Conservation (phyloP, 2,797 vertebrate species). For the Gadopsis bispinosus region DNA sequence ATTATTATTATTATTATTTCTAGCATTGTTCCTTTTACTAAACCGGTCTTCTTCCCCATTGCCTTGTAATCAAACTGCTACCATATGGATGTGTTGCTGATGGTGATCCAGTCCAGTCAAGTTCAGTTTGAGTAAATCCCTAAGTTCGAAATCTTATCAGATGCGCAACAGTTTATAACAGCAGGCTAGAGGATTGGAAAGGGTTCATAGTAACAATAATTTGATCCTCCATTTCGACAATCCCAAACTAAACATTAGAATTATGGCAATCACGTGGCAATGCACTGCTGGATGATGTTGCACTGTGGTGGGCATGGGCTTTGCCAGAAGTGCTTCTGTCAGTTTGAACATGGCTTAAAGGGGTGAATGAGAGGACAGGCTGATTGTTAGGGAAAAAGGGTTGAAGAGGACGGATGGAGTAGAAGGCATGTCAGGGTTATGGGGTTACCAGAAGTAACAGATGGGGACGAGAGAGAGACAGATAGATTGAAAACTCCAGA, state of each 20-base stretch:
- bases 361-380: constrained; percentile 40
- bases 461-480: constrained; percentile 47
- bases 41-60: not conserved
- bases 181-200: no score
- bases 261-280: not conserved
- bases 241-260: not conserved
- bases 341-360: constrained; percentile 12
- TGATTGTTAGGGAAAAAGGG: constrained; percentile 26
- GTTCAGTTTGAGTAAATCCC: not conserved
- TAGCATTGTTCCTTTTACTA: not conserved
- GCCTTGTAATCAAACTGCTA: not conserved
- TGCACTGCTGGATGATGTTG: not conserved
- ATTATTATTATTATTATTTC: not conserved
- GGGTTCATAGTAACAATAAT: not conserved
- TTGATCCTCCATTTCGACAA: not conserved
- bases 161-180: not conserved
- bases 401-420: constrained; percentile 41
- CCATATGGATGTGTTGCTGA: not conserved
- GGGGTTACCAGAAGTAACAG: constrained; percentile 64
- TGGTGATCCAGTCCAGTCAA: not conserved
- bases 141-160: not conserved
- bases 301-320: not conserved
- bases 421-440: constrained; percentile 37
- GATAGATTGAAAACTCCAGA: constrained; percentile 40
- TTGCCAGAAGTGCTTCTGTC: not conserved